Base-by-base conservation (phyloP, 2,797 vertebrate genomes). In the Lagorchestes hirsutus region DNA sequence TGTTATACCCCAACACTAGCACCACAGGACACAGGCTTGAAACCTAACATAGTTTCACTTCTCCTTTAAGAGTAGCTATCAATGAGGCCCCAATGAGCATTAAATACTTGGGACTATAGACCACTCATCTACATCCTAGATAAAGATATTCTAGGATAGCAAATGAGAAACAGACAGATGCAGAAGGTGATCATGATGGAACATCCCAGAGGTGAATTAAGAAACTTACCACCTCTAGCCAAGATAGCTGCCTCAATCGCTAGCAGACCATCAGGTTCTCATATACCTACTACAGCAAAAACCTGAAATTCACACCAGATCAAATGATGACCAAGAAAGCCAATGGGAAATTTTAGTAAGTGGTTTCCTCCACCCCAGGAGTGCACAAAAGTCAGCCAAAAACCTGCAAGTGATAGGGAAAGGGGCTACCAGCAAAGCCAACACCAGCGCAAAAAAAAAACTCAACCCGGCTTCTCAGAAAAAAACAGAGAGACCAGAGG, bases 31-130 rank as follows among this genome's bases (percentile, higher is more conserved):
- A 3, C 40, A n/a, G 29, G 54, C 92, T 40, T 55, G 56, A 92
- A 96, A 50, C 10, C 0, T 94, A 55, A 91, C 55, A 90, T 50
- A 13, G 28, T 40, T 55, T 56, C 50, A 90, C 14, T 22, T 54
- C 82, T 59, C 46, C 74, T 55, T 90, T 93, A 94, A 96, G 29
- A 54, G 54, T 1, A 55, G 34, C 91, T 54, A 74, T 96, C 54
- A 91, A 3, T 59, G 74, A 59, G 29, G 29, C 18, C 16, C 34
- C 74, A 92, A 94, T 58, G 46, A 62, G 1, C 5, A 4, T 10
- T 46, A 54, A 40, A 24, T 46, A 87, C 24, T 67, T 62, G 54
- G 55, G 62, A 31, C 13, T 0, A 0, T 93, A 94, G 28, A 4
- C 22, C 52, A 28, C 24, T 28, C 28, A 31, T 16, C 52, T 59